A percentile compares a stretch with the other conserved stretches of the same genome.
phyloP scores from a whole-genome alignment of 2,888 invertebrate genomes.

The Cerceris ruficornis region DNA sequence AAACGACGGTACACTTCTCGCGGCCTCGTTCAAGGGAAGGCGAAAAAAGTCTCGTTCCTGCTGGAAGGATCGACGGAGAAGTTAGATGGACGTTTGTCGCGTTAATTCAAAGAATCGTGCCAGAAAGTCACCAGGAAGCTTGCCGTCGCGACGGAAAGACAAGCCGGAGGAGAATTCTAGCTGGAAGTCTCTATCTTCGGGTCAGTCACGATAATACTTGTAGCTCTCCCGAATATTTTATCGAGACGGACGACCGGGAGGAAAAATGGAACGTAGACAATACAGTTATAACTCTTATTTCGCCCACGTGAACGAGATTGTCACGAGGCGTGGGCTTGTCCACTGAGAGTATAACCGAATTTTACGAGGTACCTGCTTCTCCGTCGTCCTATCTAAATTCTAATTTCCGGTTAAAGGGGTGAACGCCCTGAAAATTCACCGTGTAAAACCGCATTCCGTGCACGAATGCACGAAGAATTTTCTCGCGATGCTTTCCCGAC shows the following conservation, averaged over 20 bases:
- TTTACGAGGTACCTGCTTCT: slow-evolving; percentile 61
- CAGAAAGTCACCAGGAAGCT: background rate
- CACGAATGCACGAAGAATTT: background rate
- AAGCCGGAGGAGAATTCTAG: slow-evolving; percentile 11
- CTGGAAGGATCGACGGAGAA: slow-evolving; percentile 21
- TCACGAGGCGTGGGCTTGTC: slow-evolving; percentile 61
- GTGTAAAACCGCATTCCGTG: no score
- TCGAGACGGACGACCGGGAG: slow-evolving; percentile 46
- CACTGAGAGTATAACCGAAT: slow-evolving; percentile 55
- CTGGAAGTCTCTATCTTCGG: slow-evolving; percentile 31
- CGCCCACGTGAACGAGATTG: slow-evolving; percentile 63
- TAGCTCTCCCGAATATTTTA: slow-evolving; percentile 61
- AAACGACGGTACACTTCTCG: slow-evolving; percentile 58
- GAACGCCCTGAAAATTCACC: background rate
- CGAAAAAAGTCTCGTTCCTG: slow-evolving; percentile 42
- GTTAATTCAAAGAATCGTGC: background rate
- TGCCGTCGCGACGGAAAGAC: background rate
- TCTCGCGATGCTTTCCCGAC: background rate
- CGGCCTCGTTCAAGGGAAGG: slow-evolving; percentile 23
- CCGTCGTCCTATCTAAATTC: slow-evolving; percentile 29
- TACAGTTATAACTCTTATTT: slow-evolving; percentile 67
- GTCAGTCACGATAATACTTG: slow-evolving; percentile 31
- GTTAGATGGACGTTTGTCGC: background rate
- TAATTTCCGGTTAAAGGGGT: background rate
- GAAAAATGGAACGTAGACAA: slow-evolving; percentile 63